Evolutionary conservation across 2,888 invertebrate genomes (phyloP).

Genomic region (Chloromyia formosa): DNA sequence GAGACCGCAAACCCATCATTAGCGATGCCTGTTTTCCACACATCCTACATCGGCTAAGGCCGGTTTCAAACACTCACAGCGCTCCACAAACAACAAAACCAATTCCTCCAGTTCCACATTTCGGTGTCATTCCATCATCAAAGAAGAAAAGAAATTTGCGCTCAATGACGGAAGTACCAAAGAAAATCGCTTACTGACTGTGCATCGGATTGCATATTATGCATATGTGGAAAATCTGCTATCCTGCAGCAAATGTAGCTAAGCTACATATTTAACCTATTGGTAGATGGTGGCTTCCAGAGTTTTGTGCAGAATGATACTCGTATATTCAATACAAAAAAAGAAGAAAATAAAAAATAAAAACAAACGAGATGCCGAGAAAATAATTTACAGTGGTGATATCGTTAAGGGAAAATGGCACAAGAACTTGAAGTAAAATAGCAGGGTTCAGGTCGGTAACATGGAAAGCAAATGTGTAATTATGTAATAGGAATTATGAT

Average conservation of each 20-base stretch:
- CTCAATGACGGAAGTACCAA: constrained; percentile 1
- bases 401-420: background rate
- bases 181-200: background rate
- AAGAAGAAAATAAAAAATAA: no score
- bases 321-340: no score
- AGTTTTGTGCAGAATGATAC: background rate
- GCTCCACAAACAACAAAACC: background rate
- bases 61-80: background rate
- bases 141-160: background rate
- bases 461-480: constrained; percentile 4
- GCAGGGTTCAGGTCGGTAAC: background rate
- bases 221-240: background rate
- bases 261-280: no score
- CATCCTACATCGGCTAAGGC: background rate
- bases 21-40: constrained; percentile 15
- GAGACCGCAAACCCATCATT: constrained; percentile 9
- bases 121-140: constrained; percentile 7
- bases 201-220: background rate
- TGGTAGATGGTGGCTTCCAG: background rate
- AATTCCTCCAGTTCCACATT: background rate
- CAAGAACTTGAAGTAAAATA: background rate
- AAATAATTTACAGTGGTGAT: background rate
- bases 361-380: constrained; percentile 1
- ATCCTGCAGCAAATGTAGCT: no score
- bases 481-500: constrained; percentile 6